Evolutionary conservation across 2,113 vertebrate genomes (phyloP).

Genomic region (Lophius piscatorius): DNA sequence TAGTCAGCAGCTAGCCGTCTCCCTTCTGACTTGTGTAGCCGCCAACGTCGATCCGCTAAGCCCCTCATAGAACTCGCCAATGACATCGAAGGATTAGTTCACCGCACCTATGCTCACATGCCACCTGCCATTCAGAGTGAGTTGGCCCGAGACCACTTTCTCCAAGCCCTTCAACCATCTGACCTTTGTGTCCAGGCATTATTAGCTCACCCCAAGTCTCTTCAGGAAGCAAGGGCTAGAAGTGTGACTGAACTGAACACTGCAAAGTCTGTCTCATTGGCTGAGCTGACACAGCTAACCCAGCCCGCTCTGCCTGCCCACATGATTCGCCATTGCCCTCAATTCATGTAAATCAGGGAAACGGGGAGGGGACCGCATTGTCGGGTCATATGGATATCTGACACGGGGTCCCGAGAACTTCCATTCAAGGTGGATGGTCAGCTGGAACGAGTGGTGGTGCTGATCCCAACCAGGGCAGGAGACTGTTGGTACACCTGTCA

Average conservation of each 20-base stretch:
- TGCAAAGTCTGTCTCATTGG: background rate
- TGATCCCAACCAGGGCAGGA: background rate
- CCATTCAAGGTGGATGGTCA: background rate
- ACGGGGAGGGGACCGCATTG: too few relatives aligned
- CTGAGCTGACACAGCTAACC: background rate
- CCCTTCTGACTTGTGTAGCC: background rate
- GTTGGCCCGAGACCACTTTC: background rate
- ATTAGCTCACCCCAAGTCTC: background rate
- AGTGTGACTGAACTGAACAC: background rate
- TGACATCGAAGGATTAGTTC: background rate
- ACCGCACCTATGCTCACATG: conserved; percentile 2
- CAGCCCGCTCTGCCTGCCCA: background rate
- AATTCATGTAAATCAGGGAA: background rate
- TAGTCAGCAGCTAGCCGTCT: background rate
- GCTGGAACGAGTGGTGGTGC: background rate
- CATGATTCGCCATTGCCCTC: background rate
- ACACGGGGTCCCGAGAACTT: too few relatives aligned
- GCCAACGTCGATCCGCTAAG: background rate
- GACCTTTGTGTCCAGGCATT: too few relatives aligned
- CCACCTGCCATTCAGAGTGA: background rate
- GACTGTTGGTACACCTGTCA: background rate
- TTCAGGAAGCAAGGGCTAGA: background rate
- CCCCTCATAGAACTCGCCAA: background rate
- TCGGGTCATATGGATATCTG: too few relatives aligned
- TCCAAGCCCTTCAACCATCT: background rate